Evolutionary conservation across 2,797 vertebrate species (phyloP).

Genomic region (Cyclopterus lumpus): DNA sequence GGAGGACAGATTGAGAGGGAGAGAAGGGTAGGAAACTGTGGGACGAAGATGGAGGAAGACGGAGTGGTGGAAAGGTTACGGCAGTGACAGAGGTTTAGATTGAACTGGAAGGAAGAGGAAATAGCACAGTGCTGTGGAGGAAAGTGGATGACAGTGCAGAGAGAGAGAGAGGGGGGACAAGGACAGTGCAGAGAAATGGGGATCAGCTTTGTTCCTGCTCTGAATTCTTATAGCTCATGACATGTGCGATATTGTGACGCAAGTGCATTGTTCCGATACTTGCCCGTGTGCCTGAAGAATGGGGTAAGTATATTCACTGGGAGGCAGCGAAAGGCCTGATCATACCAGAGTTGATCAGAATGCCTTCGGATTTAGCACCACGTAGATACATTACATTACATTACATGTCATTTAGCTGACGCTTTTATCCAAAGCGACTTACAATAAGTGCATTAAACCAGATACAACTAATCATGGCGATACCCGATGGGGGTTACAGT

Average conservation of each 20-base stretch:
- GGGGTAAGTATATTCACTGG: background rate
- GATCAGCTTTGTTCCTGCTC: constrained; percentile 31
- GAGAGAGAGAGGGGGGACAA: constrained; percentile 19
- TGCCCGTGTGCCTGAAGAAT: background rate
- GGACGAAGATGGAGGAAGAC: constrained; percentile 57
- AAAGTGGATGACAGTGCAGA: constrained; percentile 56
- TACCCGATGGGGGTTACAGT: background rate
- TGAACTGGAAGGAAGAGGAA: constrained; percentile 73
- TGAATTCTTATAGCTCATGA: constrained; percentile 23
- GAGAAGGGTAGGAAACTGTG: constrained; percentile 12
- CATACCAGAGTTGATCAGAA: background rate
- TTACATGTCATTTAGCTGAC: too few species aligned
- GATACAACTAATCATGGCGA: background rate
- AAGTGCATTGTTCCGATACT: background rate
- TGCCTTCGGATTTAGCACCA: background rate
- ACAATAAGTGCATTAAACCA: too few species aligned
- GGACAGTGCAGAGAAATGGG: constrained; percentile 35
- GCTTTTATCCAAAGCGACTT: too few species aligned
- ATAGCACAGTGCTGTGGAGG: constrained; percentile 57
- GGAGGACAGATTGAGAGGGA: constrained; percentile 53
- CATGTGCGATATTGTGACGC: constrained; percentile 8
- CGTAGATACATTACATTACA: too few species aligned
- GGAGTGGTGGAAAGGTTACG: constrained; percentile 63
- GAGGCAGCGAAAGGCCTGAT: background rate
- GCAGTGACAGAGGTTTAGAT: constrained; percentile 69